Percentiles rank a stretch among this genome's conserved stretches.
Conservation (phyloP, 2,888 invertebrate species). For the Hypolimnas misippus region DNA sequence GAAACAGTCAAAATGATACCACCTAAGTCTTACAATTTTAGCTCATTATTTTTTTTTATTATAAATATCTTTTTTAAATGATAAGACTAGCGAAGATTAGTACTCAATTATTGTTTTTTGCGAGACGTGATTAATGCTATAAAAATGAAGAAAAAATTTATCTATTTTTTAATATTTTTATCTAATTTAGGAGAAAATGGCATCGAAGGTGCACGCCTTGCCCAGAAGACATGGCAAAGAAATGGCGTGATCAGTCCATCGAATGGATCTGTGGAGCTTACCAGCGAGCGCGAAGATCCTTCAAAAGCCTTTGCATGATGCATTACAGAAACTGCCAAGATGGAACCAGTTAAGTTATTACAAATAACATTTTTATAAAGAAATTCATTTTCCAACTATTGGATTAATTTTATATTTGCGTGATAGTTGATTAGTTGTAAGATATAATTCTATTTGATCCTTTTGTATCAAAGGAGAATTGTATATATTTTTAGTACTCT, state of each 20-base stretch:
- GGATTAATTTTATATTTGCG: constrained; percentile 18
- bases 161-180: no score
- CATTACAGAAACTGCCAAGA: constrained; percentile 74
- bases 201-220: constrained; percentile 68
- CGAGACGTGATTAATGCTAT: no score
- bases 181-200: constrained; percentile 70
- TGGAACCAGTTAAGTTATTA: constrained; percentile 66
- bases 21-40: no score
- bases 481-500: no score
- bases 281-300: constrained; percentile 68
- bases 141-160: no score
- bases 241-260: constrained; percentile 64
- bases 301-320: constrained; percentile 77
- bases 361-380: neutral
- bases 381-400: neutral
- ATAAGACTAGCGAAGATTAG: no score
- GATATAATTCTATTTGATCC: no score
- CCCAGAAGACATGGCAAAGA: constrained; percentile 59
- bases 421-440: constrained; percentile 27
- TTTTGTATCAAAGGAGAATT: no score
- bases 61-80: no score
- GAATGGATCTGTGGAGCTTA: constrained; percentile 75
- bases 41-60: no score
- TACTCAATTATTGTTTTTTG: no score
- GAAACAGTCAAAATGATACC: no score